A percentile compares a stretch with the other conserved stretches of the same genome.
Evolutionary conservation across 2,113 vertebrate genomes (phyloP).

Genomic region (Strigops habroptila): DNA sequence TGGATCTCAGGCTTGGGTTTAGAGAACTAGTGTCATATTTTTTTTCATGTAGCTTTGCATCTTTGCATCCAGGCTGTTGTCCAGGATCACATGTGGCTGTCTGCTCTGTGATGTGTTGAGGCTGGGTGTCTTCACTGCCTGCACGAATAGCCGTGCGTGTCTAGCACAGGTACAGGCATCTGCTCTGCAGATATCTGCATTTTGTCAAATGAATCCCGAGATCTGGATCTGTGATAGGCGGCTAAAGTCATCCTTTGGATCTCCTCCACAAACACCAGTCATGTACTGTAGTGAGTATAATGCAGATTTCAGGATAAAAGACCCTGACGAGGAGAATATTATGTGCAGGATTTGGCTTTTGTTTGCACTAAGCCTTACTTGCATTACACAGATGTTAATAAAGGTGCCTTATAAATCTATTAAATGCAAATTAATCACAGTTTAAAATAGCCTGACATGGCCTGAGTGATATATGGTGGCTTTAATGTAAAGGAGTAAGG

Average conservation of each 20-base stretch:
- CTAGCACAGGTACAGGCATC: not conserved
- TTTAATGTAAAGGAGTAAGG: not conserved
- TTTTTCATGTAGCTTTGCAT: not conserved
- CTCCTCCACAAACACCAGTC: not conserved
- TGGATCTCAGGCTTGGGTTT: not conserved
- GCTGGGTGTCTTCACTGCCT: not conserved
- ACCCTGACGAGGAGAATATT: not conserved
- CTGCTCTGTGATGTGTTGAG: not conserved
- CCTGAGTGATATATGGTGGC: not conserved
- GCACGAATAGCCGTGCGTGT: rapidly evolving
- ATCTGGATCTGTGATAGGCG: not conserved
- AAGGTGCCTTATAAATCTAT: not conserved
- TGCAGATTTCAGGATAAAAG: constrained; percentile 12
- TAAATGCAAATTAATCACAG: constrained; percentile 10
- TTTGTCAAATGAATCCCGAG: not conserved
- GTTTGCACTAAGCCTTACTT: not conserved
- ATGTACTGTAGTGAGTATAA: not conserved
- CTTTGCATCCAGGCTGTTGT: not conserved
- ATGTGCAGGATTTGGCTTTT: not conserved
- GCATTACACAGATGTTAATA: constrained; percentile 3
- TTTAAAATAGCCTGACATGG: not conserved
- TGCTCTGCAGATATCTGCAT: constrained; percentile 5
- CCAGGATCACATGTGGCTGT: not conserved
- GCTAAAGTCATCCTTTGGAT: constrained; percentile 8
- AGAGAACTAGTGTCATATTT: not conserved